Conservation (phyloP, 2,797 vertebrate genomes). For the Scolopax bukidnonensis region DNA sequence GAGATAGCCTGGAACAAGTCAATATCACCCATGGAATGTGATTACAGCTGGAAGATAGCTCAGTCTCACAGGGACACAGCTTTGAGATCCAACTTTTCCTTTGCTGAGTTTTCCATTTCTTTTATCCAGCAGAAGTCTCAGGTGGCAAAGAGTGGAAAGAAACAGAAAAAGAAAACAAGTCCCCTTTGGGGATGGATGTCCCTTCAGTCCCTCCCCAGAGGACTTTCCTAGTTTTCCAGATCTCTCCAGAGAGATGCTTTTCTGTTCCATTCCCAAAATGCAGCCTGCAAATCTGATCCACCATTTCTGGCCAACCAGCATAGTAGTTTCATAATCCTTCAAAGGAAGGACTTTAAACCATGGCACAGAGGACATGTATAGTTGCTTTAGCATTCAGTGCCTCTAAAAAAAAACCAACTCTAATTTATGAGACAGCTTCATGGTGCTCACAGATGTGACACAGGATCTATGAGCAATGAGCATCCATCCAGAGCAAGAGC, state of each 20-base stretch:
- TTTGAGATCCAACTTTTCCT: background rate
- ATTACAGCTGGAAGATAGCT: background rate
- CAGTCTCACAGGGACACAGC: accelerated
- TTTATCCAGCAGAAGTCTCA: background rate
- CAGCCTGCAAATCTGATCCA: background rate
- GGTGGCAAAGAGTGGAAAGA: background rate
- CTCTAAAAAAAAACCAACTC: background rate
- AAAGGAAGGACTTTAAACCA: background rate
- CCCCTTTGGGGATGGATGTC: accelerated
- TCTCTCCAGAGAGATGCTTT: background rate
- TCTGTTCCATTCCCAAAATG: background rate
- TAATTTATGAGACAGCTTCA: background rate
- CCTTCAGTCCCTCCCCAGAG: background rate
- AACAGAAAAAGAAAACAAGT: background rate
- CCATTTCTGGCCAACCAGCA: background rate
- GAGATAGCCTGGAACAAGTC: background rate
- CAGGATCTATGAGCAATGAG: background rate
- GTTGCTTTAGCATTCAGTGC: background rate
- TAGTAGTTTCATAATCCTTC: background rate
- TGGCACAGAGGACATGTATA: accelerated
- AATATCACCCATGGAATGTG: background rate
- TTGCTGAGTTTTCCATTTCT: background rate
- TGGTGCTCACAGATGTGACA: background rate
- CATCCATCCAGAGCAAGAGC: background rate
- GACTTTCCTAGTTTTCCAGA: background rate